Evolutionary conservation across 2,113 vertebrate genomes (phyloP), one percentile per base, ranked within the genome.

Genomic region (Nerophis lumbriciformis): DNA sequence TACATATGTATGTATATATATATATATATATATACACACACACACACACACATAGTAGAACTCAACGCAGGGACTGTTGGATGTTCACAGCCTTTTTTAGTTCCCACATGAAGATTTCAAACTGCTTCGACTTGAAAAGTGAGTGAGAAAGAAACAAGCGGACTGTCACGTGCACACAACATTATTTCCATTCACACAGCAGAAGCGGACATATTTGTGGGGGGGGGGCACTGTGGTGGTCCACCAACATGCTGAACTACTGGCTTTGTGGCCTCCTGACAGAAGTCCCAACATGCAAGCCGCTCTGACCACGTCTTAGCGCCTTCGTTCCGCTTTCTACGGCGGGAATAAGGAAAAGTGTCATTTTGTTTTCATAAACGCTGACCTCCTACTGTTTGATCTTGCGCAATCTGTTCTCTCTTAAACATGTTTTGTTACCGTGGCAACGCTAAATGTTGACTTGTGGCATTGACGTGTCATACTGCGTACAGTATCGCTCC

Each of bases 11-110:
- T n/a, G n/a, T n/a, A 28, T 28, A 28, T 28, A 28, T 28, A 28
- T 28, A 28, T 28, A 28, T 28, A 28, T 28, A 28, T 3, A 28
- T 28, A 28, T 3, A 4, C 19, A 19, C 19, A 19, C 19, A 19
- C 19, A 28, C 4, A 28, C 28, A 28, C 28, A 28, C 2, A 28
- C 28, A 28, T 4, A 28, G 28, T 28, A 28, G 28, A 87, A 88
- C 85, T 83, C 84, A 89, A 84, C 87, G 89, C 89, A 90, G 89
- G 89, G 88, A 89, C 89, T 87, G 88, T 89, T 88, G 87, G 86
- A 81, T 80, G 85, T 87, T 85, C 88, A 84, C 85, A 81, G 83
- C 83, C 85, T 84, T 87, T 85, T 87, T 87, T 87, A 28, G 28
- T 88, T 88, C 83, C 82, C 87, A 83, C 79, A 85, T 85, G 84